Conservation (phyloP, 2,888 invertebrate species). For the Prosapia bicincta region DNA sequence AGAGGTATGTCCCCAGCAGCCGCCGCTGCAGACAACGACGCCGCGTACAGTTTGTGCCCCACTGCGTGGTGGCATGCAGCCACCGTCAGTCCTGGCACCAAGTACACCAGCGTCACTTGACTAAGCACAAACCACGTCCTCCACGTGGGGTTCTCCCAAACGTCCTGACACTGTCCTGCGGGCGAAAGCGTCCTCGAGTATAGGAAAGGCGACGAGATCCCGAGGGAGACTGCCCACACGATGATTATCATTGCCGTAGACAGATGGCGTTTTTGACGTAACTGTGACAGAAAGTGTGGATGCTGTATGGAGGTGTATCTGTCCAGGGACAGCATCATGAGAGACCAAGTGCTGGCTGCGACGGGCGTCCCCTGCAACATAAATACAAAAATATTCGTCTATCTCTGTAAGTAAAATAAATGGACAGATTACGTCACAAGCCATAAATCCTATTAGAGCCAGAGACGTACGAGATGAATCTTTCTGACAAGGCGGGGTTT, state of each 20-base stretch:
- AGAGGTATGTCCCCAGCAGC: constrained; percentile 70
- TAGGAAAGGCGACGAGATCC: constrained; percentile 33
- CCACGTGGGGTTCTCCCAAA: constrained; percentile 22
- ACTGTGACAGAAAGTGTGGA: constrained; percentile 56
- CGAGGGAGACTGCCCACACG: constrained; percentile 44
- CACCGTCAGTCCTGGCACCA: constrained; percentile 48
- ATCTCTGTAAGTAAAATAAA: too few species aligned
- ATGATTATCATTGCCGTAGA: constrained; percentile 51
- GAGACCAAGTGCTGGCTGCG: constrained; percentile 72
- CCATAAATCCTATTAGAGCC: too few species aligned
- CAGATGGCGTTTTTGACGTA: constrained; percentile 51
- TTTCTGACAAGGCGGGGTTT: too few species aligned
- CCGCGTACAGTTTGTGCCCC: constrained; percentile 69
- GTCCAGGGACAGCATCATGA: constrained; percentile 75
- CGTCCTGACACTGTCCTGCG: neutral
- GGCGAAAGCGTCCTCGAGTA: constrained; percentile 10
- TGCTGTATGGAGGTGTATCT: constrained; percentile 81
- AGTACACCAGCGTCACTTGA: constrained; percentile 44
- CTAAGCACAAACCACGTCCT: constrained; percentile 28
- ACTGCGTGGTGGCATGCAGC: constrained; percentile 62
- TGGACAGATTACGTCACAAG: too few species aligned
- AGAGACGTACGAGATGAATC: too few species aligned
- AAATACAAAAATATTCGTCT: too few species aligned
- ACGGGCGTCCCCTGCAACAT: constrained; percentile 69
- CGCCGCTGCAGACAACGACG: constrained; percentile 63